Evolutionary conservation across 2,113 vertebrate genomes (phyloP), one percentile per base, ranked within the genome.

Genomic region (Columba livia): DNA sequence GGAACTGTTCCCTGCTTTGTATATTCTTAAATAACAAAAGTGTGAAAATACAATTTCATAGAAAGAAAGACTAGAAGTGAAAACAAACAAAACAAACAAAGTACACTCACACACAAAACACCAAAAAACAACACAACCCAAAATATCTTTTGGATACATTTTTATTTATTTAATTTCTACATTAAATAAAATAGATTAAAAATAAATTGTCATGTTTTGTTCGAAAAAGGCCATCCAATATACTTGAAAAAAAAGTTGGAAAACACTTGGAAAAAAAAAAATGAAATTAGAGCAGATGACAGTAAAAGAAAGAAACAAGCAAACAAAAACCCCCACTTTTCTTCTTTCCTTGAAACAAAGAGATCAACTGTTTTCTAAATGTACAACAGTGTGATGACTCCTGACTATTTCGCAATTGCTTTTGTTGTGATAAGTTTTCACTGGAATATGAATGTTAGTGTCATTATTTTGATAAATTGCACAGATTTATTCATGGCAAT

Each of bases 21-120:
- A 88, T 90, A 82, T 50, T 73, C 54, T 93, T 91, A 97, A 96
- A 90, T 57, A 94, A 69, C 3, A 92, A 73, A 96, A 70, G 21
- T 56, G 15, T 74, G 54, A 75, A 92, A 96, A 85, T 24, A 90
- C 6, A 71, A 65, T 40, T 93, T 79, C 24, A 48, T 48, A 80
- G 79, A 80, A 48, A 44, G 56, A 70, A 96, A 79, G 34, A 83
- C 53, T 73, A 82, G 67, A 92, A 58, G 15, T 40, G 34, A 84
- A 82, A 50, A 86, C 48, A 50, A 50, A 50, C 48, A 44, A 44
- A 44, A 44, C 8, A 44, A 44, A 47, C 44, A 47, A 47, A 47
- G 18, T 47, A 47, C 18, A 47, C 44, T 19, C 18, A 47, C 44
- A 47, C 44, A 18, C 15, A 47, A 47, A 47, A 47, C 44, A 47